Evolutionary conservation across 1,140 invertebrate genomes (phyloP).

Genomic region (Meloidogyne chitwoodi): DNA sequence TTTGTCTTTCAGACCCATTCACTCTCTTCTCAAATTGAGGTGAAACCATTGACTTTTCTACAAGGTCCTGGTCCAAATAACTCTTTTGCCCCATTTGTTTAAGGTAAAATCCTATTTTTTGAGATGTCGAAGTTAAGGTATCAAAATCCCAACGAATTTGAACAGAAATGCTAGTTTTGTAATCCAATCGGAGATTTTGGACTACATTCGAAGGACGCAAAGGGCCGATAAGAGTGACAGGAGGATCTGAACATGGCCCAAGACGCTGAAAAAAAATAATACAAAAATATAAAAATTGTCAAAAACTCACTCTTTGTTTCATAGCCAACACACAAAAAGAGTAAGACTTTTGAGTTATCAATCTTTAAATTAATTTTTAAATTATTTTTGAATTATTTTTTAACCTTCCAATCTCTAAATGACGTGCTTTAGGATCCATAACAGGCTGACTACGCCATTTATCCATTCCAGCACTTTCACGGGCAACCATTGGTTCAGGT

Average conservation of each 20-base stretch:
- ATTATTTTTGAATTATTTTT: neutral
- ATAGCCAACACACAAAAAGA: slow-evolving; percentile 59
- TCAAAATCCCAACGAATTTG: slow-evolving; percentile 51
- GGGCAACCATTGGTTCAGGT: slow-evolving; percentile 47
- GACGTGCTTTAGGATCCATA: slow-evolving; percentile 41
- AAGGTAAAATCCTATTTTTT: slow-evolving; percentile 50
- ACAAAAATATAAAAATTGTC: neutral
- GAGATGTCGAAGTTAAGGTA: neutral
- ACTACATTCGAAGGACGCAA: slow-evolving; percentile 49
- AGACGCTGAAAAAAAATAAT: slow-evolving; percentile 43
- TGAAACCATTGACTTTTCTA: slow-evolving; percentile 47
- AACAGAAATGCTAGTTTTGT: slow-evolving; percentile 55
- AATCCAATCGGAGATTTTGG: slow-evolving; percentile 52
- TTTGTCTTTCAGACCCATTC: slow-evolving; percentile 32
- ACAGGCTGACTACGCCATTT: slow-evolving; percentile 41
- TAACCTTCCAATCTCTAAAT: slow-evolving; percentile 42
- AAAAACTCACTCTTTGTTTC: slow-evolving; percentile 52
- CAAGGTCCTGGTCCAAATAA: slow-evolving; percentile 50
- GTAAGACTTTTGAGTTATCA: slow-evolving; percentile 51
- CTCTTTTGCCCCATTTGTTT: slow-evolving; percentile 57
- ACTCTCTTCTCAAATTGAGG: slow-evolving; percentile 48
- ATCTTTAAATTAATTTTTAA: slow-evolving; percentile 6
- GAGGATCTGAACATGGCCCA: slow-evolving; percentile 56
- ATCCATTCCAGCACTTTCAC: slow-evolving; percentile 35
- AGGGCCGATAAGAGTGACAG: slow-evolving; percentile 45